phyloP scores from a whole-genome alignment of 2,113 vertebrate species.

The Clarias batrachus region DNA sequence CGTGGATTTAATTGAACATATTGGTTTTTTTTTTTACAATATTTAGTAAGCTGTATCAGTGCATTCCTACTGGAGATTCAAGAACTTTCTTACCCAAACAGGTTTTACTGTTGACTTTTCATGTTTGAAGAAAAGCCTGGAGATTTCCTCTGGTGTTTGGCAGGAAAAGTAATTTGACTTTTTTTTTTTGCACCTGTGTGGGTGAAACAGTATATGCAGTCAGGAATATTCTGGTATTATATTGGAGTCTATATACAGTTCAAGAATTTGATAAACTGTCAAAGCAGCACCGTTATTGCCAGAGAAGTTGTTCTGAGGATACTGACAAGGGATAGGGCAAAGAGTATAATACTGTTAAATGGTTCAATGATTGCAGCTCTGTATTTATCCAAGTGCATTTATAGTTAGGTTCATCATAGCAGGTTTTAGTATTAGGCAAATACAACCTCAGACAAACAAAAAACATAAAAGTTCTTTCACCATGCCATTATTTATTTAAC shows the following conservation, averaged over 20 bases:
- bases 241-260: neutral
- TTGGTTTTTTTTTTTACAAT: neutral
- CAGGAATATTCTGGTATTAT: conserved; percentile 5
- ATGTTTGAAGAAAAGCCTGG: neutral
- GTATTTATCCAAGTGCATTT: neutral
- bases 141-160: conserved; percentile 7
- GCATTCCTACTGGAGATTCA: neutral
- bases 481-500: no score
- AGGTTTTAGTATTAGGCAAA: no score
- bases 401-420: no score
- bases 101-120: neutral
- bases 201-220: neutral
- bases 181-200: conserved; percentile 12
- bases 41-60: neutral
- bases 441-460: no score
- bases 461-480: no score
- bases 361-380: neutral
- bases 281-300: neutral
- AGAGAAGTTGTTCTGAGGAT: neutral
- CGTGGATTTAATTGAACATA: neutral
- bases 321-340: neutral
- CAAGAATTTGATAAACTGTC: conserved; percentile 10
- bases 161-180: neutral
- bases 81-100: neutral
- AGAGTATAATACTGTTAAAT: neutral